Evolutionary conservation across 2,888 invertebrate genomes (phyloP).

Genomic region (Drosophila neotestacea): DNA sequence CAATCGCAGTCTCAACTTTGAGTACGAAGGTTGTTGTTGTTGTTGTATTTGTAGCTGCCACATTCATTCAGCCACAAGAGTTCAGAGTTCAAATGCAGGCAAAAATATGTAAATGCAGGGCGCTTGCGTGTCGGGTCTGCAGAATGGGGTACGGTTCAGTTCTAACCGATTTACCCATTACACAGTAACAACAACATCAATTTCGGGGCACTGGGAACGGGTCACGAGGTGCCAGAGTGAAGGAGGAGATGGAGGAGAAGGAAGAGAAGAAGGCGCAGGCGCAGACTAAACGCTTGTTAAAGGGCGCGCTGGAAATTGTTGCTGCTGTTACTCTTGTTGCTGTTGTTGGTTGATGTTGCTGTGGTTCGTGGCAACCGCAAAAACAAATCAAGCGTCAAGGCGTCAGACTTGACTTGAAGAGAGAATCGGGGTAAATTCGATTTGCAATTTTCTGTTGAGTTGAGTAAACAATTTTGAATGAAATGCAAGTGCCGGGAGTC

Average conservation of each 20-base stretch:
- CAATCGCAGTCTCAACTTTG: slow-evolving; percentile 24
- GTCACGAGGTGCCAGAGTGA: slow-evolving; percentile 62
- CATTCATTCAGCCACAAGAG: slow-evolving; percentile 38
- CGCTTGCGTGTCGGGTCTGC: slow-evolving; percentile 74
- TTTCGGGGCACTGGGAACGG: slow-evolving; percentile 68
- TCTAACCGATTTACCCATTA: slow-evolving; percentile 75
- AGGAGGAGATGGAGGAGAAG: background rate
- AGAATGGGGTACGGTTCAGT: slow-evolving; percentile 38
- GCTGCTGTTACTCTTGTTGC: slow-evolving; percentile 18
- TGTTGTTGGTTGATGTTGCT: slow-evolving; percentile 14
- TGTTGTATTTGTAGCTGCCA: slow-evolving; percentile 23
- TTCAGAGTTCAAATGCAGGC: slow-evolving; percentile 76
- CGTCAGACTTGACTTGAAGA: slow-evolving; percentile 15
- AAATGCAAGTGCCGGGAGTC: slow-evolving; percentile 61
- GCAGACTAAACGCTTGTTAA: slow-evolving; percentile 77
- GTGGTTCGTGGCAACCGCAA: slow-evolving; percentile 71
- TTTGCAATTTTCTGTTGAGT: slow-evolving; percentile 61
- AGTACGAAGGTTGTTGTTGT: slow-evolving; percentile 7
- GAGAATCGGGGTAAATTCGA: slow-evolving; percentile 46
- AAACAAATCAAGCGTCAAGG: slow-evolving; percentile 70
- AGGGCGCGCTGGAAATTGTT: slow-evolving; percentile 76
- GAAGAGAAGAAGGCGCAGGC: slow-evolving; percentile 32
- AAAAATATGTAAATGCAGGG: slow-evolving; percentile 79
- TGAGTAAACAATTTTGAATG: slow-evolving; percentile 81
- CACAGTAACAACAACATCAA: slow-evolving; percentile 68